These are phyloP conservation scores for Cryptocephalus moraei DNA, from an alignment of 2,888 invertebrate genomes.

Conservation along the genomic window DNA sequence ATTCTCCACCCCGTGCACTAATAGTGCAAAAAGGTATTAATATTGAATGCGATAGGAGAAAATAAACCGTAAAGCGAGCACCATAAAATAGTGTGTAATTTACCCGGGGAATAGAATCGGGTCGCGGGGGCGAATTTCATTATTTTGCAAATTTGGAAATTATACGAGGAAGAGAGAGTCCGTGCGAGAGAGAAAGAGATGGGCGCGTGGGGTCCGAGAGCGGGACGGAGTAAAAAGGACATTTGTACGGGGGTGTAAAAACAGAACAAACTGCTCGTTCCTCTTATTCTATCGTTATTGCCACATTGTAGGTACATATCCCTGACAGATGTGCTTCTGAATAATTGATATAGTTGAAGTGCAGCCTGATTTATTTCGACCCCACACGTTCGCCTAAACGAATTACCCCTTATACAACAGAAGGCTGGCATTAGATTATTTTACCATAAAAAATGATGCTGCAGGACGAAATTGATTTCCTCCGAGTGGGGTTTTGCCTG, in stretches of 20 bases:
- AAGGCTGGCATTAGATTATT: slow-evolving; percentile 16
- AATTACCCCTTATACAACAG: slow-evolving; percentile 19
- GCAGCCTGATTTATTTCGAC: slow-evolving; percentile 31
- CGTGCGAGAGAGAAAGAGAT: slow-evolving; percentile 15
- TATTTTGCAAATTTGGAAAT: slow-evolving; percentile 30
- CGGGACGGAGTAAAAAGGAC: slow-evolving; percentile 16
- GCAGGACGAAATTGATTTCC: too few relatives aligned
- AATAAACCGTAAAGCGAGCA: too few relatives aligned
- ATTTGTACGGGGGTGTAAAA: slow-evolving; percentile 18
- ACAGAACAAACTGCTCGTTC: slow-evolving; percentile 23
- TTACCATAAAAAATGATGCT: slow-evolving; percentile 10
- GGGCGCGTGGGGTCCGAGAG: slow-evolving; percentile 13
- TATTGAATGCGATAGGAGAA: too few relatives aligned
- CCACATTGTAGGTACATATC: slow-evolving; percentile 25
- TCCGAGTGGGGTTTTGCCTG: too few relatives aligned
- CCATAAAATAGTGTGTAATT: too few relatives aligned
- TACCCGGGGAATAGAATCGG: too few relatives aligned
- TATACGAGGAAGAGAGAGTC: slow-evolving; percentile 19
- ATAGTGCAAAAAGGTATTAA: too few relatives aligned
- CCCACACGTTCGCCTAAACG: slow-evolving; percentile 20
- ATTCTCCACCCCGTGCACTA: too few relatives aligned
- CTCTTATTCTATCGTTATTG: slow-evolving; percentile 22
- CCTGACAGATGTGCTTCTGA: slow-evolving; percentile 35
- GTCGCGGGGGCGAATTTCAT: slow-evolving; percentile 10
- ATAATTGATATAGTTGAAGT: slow-evolving; percentile 36